Base-by-base conservation (phyloP, 2,888 invertebrate genomes). In the Dicranocentrus wangi region DNA sequence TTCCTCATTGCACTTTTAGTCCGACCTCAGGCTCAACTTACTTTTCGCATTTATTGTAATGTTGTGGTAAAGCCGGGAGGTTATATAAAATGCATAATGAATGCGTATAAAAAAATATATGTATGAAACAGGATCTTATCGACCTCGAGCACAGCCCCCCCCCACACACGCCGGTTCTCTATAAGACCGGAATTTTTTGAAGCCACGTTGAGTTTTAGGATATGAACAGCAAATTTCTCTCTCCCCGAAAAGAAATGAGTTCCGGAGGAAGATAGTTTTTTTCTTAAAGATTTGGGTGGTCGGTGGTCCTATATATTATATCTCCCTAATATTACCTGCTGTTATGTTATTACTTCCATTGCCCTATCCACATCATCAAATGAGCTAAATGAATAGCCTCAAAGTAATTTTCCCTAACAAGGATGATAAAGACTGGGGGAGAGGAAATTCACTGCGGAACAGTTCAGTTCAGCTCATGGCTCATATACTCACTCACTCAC, bases 341-440 rank as follows among this genome's bases (percentile, higher is more conserved):
- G 8, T 47, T 3, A n/a, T 10, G 19, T 43, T 43, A 43, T n/a
- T 39, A 39, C 39, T 39, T 13, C 39, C 13, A 13, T 39, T 5
- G 5, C 5, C 5, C 39, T n/a, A 47, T 58, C 2, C 58, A 27
- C 25, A 58, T 25, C 23, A 58, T 28, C 10, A 53, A 68, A 68
- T 53, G 68, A 68, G 21, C 8, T 2, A 28, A 68, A 51, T 27
- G 68, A 51, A 61, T 61, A 32, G 61, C 32, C 65, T n/a, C n/a
- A n/a, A n/a, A n/a, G n/a, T n/a, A n/a, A n/a, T n/a, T n/a, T 21
- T 19, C 15, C 10, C 28, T 51, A 28, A 21, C 23, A 55, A 21
- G 55, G 13, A 43, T 13, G 1, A 5, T 8, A 8, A 5, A 39
- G 5, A 13, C 39, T 13, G 39, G 39, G 39, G 13, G 39, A n/a